Base-by-base conservation (phyloP, 35 echinoderm and acorn worm species). In the Ptychodera flava region DNA sequence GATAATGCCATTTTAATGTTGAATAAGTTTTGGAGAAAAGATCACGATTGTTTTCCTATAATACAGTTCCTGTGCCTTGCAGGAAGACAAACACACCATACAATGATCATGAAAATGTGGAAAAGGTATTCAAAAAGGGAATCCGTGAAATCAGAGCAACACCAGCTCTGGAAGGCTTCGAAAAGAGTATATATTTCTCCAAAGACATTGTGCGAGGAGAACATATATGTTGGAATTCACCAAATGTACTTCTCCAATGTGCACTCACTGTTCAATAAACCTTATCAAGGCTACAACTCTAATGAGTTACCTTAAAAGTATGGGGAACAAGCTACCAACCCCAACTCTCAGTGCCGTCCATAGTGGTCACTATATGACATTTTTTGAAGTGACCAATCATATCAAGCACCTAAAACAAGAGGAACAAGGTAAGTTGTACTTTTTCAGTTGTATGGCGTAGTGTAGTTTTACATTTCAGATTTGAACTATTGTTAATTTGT, bases 1-100 rank as follows among this genome's bases (percentile, higher is more conserved):
- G 86, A 88, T 35, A 37, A 80, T 37, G 78, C 78, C 32, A 88
- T 80, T 77, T 27, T 15, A 38, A 22, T 79, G 33, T 33, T 88
- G 35, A 45, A 35, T 28, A 1, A 28, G 1, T 79, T 79, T 78
- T 88, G 86, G 78, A 81, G 36, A 36, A 36, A 81, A 15, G 78
- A 64, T 64, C 45, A 64, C 45, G 45, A 64, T 64, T 6, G 45
- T 12, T 64, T 64, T 64, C 45, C 45, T 22, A 64, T 64, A 64
- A 64, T 64, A 64, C 45, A 64, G 45, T 64, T 22, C 45, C 45
- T 64, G 45, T 64, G 45, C 45, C 45, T 64, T 64, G 45, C 45
- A 64, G 45, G 45, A 64, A 64, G 22, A 64, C 45, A 64, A 64
- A 64, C 45, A 64, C 45, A 64, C 45, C 45, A 64, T 64, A 64